Evolutionary conservation across 2,113 vertebrate genomes (phyloP).

Genomic region (Oreamnos americanus): DNA sequence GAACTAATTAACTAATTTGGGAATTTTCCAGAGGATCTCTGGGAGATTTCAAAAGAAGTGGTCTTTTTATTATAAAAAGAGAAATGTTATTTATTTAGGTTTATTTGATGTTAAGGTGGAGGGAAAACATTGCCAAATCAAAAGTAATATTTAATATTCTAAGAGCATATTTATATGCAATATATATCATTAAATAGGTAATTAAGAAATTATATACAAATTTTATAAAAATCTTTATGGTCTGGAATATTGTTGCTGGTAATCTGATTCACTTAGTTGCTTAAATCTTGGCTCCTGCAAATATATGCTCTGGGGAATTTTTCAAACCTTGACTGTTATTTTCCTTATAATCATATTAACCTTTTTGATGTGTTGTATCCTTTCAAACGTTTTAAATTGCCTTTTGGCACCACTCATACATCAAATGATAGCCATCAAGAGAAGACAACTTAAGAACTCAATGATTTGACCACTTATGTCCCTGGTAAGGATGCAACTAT

Average conservation of each 20-base stretch:
- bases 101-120: background rate
- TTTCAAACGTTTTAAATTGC: background rate
- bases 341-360: background rate
- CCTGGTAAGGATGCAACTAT: background rate
- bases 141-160: background rate
- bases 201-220: background rate
- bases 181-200: background rate
- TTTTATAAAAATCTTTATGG: background rate
- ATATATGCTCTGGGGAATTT: background rate
- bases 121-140: background rate
- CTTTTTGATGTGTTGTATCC: background rate
- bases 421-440: background rate
- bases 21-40: background rate
- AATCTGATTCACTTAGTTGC: background rate
- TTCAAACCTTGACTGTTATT: background rate
- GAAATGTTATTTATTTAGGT: background rate
- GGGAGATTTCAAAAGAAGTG: background rate
- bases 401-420: background rate
- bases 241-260: background rate
- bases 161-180: background rate
- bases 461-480: background rate
- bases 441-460: background rate
- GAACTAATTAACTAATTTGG: background rate
- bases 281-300: background rate
- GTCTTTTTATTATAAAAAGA: background rate